Base-by-base conservation (phyloP, 2,113 vertebrate species). In the Callorhinus ursinus region DNA sequence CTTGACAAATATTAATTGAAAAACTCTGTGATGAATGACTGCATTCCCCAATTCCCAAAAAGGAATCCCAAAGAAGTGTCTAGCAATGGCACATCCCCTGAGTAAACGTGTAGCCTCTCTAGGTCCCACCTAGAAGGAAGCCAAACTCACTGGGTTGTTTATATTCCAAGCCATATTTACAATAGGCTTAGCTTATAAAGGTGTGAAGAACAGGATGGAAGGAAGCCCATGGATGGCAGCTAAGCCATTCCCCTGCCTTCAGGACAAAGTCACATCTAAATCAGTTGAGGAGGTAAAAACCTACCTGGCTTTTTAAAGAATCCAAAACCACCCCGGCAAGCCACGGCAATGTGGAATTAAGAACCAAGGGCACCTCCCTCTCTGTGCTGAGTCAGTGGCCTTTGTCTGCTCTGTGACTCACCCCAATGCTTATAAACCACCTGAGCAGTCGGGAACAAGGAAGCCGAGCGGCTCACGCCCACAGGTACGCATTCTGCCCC, bases 381-480 rank as follows among this genome's bases (percentile, higher is more conserved):
- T 26, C 3, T 3, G 2, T 14, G 76, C 92, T 96, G 94, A 94
- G 92, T 96, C 95, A 95, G 74, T n/a, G 86, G 92, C 93, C 90
- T 97, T 93, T 94, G 94, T 97, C 87, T 85, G 81, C 71, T 88
- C 36, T 36, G 21, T 97, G 98, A 97, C 80, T 97, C 96, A 97
- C 46, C 18, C 79, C 0, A 7, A 21, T 89, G 95, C 61, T 80
- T 49, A 59, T 36, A 93, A 89, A 46, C 61, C 83, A 90, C 92
- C 74, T 92, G 85, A 93, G 46, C 46, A 39, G 28, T 6, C 36
- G 69, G 53, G 77, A 97, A 72, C 11, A 4, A 63, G 46, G 36
- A 24, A 46, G 49, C 28, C 0, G 4, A 10, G 55, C 18, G 3
- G 33, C 57, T 93, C 77, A 67, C 0, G 0, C 49, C 89, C 93